These are phyloP conservation scores for Xenopus borealis DNA, from an alignment of 2,113 vertebrate genomes.

Conservation along the genomic window DNA sequence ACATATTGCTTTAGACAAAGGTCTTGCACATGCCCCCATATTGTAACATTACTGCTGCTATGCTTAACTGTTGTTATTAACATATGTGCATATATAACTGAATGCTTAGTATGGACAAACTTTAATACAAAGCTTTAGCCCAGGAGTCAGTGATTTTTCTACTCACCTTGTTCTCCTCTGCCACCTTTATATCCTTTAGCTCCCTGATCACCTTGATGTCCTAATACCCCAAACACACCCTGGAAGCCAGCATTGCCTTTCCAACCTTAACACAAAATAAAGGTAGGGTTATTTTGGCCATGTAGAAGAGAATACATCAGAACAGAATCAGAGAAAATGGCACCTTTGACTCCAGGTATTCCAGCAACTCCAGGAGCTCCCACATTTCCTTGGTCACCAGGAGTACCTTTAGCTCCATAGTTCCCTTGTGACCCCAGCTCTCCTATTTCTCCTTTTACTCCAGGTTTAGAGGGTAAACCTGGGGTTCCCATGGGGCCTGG, in stretches of 20 bases:
- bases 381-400: slow-evolving; percentile 70
- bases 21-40: too few species aligned
- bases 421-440: slow-evolving; percentile 55
- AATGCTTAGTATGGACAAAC: too few species aligned
- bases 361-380: slow-evolving; percentile 75
- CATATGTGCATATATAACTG: too few species aligned
- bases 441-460: slow-evolving; percentile 72
- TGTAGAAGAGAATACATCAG: too few species aligned
- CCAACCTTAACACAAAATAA: slow-evolving; percentile 63
- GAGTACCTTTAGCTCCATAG: slow-evolving; percentile 71
- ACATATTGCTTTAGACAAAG: too few species aligned
- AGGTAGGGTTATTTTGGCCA: neutral
- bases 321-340: neutral
- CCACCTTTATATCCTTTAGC: slow-evolving; percentile 80
- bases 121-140: too few species aligned
- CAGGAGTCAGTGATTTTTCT: neutral
- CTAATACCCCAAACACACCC: slow-evolving; percentile 73
- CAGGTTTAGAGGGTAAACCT: slow-evolving; percentile 67
- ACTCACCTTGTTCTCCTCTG: slow-evolving; percentile 76
- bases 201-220: slow-evolving; percentile 78
- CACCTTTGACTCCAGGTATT: slow-evolving; percentile 86
- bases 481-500: slow-evolving; percentile 73
- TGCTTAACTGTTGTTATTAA: too few species aligned
- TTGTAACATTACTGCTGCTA: too few species aligned
- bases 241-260: slow-evolving; percentile 82